Conservation (phyloP, 1,140 invertebrate species). For the Elysia chlorotica region DNA sequence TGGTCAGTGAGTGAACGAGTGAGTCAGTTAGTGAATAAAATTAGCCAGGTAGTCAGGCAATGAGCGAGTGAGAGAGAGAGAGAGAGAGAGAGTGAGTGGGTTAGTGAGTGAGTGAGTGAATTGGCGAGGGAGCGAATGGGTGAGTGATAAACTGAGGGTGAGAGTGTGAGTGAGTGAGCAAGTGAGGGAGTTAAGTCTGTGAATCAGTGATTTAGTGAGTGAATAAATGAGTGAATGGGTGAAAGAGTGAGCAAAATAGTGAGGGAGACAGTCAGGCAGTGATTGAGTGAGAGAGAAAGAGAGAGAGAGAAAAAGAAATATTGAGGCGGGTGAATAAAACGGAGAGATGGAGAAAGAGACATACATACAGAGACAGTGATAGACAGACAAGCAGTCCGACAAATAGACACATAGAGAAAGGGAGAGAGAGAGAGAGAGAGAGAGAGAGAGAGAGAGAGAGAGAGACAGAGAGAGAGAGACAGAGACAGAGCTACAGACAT, state of each 20-base stretch:
- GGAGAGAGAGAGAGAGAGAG: constrained; percentile 7
- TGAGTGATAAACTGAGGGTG: neutral
- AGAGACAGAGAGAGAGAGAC: neutral
- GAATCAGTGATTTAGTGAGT: neutral
- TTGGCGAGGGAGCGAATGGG: neutral
- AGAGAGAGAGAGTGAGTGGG: neutral
- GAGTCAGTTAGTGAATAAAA: neutral
- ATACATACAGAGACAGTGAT: neutral
- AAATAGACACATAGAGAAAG: neutral
- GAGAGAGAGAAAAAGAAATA: neutral
- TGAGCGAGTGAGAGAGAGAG: neutral
- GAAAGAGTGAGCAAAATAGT: neutral
- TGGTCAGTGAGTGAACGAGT: neutral
- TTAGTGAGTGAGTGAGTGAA: neutral
- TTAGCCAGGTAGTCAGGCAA: neutral
- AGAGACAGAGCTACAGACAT: neutral
- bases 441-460: constrained; percentile 3
- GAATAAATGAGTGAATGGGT: neutral
- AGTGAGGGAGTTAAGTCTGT: neutral
- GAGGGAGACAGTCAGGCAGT: neutral
- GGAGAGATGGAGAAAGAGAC: neutral
- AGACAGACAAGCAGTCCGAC: neutral
- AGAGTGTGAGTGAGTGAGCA: neutral
- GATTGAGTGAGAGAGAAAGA: constrained; percentile 2
- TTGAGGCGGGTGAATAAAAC: neutral